These are phyloP conservation scores for Vimba vimba DNA, from an alignment of 2,113 vertebrate species.

Conservation along the genomic window DNA sequence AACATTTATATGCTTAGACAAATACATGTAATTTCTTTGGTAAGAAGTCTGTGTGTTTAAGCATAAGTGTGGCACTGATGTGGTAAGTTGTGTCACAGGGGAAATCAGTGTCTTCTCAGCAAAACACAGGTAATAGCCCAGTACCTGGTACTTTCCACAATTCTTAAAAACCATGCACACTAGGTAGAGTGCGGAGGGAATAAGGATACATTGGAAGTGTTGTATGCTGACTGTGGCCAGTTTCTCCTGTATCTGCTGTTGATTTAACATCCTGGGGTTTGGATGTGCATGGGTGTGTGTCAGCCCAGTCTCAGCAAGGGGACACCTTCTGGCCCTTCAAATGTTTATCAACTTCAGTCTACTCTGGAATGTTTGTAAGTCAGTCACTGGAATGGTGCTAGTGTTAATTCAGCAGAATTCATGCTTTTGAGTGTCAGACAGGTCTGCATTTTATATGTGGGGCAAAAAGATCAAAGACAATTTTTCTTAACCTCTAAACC, in stretches of 20 bases:
- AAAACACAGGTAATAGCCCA: conserved; percentile 37
- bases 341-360: not conserved
- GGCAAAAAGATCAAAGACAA: conserved; percentile 35
- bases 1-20: not conserved
- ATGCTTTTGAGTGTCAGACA: not conserved
- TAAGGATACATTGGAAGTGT: not conserved
- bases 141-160: conserved; percentile 56
- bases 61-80: conserved; percentile 32
- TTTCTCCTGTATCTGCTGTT: not conserved
- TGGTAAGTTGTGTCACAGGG: conserved; percentile 32
- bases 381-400: not conserved
- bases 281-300: not conserved
- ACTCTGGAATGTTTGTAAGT: not conserved
- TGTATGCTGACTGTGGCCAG: not conserved
- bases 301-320: not conserved
- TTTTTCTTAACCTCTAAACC: conserved; percentile 48
- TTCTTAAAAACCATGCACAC: conserved; percentile 25
- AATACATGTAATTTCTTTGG: conserved; percentile 26
- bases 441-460: not conserved
- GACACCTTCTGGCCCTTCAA: not conserved
- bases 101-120: conserved; percentile 55
- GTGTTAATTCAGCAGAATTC: conserved; percentile 28
- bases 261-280: not conserved
- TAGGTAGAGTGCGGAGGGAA: not conserved
- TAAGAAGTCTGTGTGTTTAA: not conserved